Base-by-base conservation (phyloP, 2,888 invertebrate species). In the Caenorhabditis afra region DNA sequence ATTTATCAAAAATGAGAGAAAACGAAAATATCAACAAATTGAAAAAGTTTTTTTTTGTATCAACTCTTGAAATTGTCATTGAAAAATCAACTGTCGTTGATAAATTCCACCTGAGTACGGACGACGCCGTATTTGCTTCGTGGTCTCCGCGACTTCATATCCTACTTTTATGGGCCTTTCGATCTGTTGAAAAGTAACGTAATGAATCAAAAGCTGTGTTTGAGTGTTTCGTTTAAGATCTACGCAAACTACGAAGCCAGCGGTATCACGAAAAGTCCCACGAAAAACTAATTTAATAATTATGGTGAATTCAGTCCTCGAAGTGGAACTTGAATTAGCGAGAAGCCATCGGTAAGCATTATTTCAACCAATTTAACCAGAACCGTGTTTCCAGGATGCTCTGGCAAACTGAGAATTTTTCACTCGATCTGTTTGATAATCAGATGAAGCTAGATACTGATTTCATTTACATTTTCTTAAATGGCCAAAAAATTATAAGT, bases 81-180 rank as follows among this genome's bases (percentile, higher is more conserved):
- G n/a, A n/a, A n/a, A n/a, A n/a, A n/a, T n/a, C n/a, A n/a, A n/a
- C n/a, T n/a, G n/a, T n/a, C n/a, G n/a, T n/a, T n/a, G n/a, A n/a
- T n/a, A n/a, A n/a, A n/a, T n/a, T n/a, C n/a, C n/a, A n/a, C n/a
- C n/a, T n/a, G n/a, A n/a, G n/a, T n/a, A n/a, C n/a, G n/a, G n/a
- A n/a, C n/a, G n/a, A n/a, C n/a, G n/a, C n/a, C n/a, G 59, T 83
- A n/a, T 83, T 59, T 37, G 11, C 81, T 23, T 64, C 77, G 10
- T 85, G 85, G 85, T 83, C 81, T n/a, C 84, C 85, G 1, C 67
- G 81, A 18, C 52, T 85, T 12, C 85, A 85, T 65, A 14, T 79
- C 4, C 67, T 84, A n/a, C 8, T 75, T 2, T 65, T 73, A 12
- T 80, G 84, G 44, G 52, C 77, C 0, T 68, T 39, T 14, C 39